Base-by-base conservation (phyloP, 1,140 invertebrate species). In the Plodia interpunctella region DNA sequence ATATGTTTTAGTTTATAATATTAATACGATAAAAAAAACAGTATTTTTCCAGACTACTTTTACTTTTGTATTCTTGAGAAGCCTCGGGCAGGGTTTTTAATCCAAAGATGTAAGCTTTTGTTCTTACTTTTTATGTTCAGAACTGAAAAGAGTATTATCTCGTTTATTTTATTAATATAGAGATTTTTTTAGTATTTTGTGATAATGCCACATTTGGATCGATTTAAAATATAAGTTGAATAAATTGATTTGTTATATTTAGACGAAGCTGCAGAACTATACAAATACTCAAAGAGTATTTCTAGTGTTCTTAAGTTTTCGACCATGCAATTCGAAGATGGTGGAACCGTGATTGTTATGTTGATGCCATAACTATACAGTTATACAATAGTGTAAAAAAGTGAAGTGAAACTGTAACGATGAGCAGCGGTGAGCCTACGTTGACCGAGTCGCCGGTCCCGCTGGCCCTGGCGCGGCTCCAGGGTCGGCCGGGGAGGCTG, bases 381-480 rank as follows among this genome's bases (percentile, higher is more conserved):
- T 65, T 56, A 60, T n/a, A 66, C 18, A 53, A 32, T 25, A n/a
- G n/a, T n/a, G n/a, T 63, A 59, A 57, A 32, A 15, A 49, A 76
- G 73, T 76, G 73, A 52, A 77, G 76, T 76, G 69, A 63, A 60
- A 64, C 53, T 52, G 62, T 76, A 70, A 85, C 69, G 63, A 88
- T 90, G 83, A 85, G 78, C 70, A 70, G 76, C 53, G 67, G 75
- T 61, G 86, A 88, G 66, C 78, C 87, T 32, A 88, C 85, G 49
- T 59, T 85, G 66, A 86, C 83, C 20, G 83, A 87, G 72, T 81
- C 87, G 61, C 87, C 87, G 60, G 87, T 89, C 66, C 83, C 87
- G 32, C 59, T 89, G 76, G 80, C 87, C 49, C 70, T 89, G 67
- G 80, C 84, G 53, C 72, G 83, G 30, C 65, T 87, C 56, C 87